Percentiles rank a stretch among this genome's conserved stretches.
Evolutionary conservation across 1,140 invertebrate species (phyloP).

Genomic region (Scaptomyza hsui): DNA sequence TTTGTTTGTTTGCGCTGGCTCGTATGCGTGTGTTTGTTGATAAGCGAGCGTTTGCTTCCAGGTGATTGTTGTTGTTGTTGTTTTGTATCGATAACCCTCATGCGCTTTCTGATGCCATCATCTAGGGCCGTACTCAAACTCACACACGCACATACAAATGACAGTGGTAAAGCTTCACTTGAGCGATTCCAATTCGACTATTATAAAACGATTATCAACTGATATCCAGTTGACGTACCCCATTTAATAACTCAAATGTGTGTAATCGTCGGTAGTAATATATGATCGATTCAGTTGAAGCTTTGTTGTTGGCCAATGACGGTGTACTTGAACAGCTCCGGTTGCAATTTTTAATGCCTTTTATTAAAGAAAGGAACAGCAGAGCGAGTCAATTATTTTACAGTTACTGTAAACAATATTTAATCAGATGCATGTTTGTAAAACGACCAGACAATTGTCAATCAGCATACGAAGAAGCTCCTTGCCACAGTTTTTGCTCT

Average conservation of each 20-base stretch:
- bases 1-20: slow-evolving; percentile 13
- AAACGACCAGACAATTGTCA: no score
- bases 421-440: no score
- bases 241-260: slow-evolving; percentile 50
- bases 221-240: slow-evolving; percentile 20
- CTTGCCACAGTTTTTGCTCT: slow-evolving; percentile 35
- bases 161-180: slow-evolving; percentile 26
- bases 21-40: slow-evolving; percentile 63
- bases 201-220: slow-evolving; percentile 68
- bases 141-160: slow-evolving; percentile 9
- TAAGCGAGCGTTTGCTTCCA: slow-evolving; percentile 53
- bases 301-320: background rate
- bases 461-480: background rate
- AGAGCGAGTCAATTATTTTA: background rate
- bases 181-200: slow-evolving; percentile 38
- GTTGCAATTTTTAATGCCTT: slow-evolving; percentile 2
- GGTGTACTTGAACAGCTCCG: background rate
- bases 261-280: slow-evolving; percentile 47
- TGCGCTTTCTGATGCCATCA: slow-evolving; percentile 53
- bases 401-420: no score
- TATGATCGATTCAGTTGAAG: background rate
- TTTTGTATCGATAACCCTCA: slow-evolving; percentile 68
- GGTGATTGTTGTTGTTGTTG: slow-evolving; percentile 45
- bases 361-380: background rate
- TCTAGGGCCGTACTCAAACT: slow-evolving; percentile 28